Percentiles rank a stretch among this genome's conserved stretches.
Conservation (phyloP, 2,797 vertebrate genomes). For the Telmatherina bonti region DNA sequence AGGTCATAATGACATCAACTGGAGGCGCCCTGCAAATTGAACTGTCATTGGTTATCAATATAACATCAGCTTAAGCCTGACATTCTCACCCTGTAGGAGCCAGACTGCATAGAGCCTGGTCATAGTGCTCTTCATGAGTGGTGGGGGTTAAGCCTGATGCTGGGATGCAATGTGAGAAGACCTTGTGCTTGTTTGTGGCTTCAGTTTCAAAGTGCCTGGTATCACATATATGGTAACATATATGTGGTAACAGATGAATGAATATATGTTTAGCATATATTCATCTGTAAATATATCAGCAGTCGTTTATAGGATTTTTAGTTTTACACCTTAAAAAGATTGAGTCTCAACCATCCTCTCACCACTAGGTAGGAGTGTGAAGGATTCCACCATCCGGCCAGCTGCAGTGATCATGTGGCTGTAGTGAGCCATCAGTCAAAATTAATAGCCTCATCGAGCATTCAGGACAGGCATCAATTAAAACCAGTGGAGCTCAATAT, state of each 20-base stretch:
- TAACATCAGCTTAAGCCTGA: constrained; percentile 35
- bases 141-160: constrained; percentile 18
- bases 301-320: constrained; percentile 2
- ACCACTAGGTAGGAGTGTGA: constrained; percentile 29
- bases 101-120: constrained; percentile 30
- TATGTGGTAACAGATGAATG: too few species aligned
- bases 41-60: constrained; percentile 57
- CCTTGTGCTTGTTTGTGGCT: not conserved
- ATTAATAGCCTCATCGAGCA: constrained; percentile 76
- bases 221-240: too few species aligned
- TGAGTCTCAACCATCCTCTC: not conserved
- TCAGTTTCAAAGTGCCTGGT: not conserved
- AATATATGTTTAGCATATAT: too few species aligned
- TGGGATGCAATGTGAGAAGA: not conserved
- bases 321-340: constrained; percentile 12
- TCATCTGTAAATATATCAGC: constrained; percentile 6
- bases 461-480: constrained; percentile 76
- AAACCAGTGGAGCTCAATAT: constrained; percentile 80
- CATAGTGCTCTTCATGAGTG: constrained; percentile 8
- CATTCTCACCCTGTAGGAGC: constrained; percentile 30
- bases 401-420: constrained; percentile 62
- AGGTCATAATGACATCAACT: constrained; percentile 40
- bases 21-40: constrained; percentile 42
- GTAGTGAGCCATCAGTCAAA: constrained; percentile 73
- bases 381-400: constrained; percentile 28